These are phyloP conservation scores for Sarotherodon lohbergeri DNA, from an alignment of 2,113 vertebrate species.

Conservation along the genomic window DNA sequence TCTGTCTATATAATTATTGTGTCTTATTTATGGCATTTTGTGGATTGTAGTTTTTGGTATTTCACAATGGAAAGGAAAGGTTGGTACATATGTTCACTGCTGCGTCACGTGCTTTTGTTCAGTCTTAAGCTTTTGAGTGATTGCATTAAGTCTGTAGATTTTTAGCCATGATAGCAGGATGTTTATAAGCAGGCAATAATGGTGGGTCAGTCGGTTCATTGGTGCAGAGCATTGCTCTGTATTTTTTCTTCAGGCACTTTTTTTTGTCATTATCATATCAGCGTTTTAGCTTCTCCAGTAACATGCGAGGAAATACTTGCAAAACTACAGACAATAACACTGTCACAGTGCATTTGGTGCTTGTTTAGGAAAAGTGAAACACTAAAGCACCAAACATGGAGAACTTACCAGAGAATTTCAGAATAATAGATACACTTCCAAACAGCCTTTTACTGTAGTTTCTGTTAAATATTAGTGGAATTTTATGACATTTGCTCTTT, in stretches of 20 bases:
- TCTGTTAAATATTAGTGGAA: neutral
- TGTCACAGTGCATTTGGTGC: neutral
- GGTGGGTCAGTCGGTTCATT: neutral
- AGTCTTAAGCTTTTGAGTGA: neutral
- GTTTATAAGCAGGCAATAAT: neutral
- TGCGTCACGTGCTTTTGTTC: neutral
- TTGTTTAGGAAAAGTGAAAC: neutral
- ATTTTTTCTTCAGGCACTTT: neutral
- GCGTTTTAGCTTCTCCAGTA: neutral
- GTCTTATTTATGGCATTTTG: constrained; percentile 30
- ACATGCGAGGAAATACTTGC: neutral
- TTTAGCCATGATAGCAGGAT: neutral
- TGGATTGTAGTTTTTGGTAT: constrained; percentile 13
- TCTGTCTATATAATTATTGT: constrained; percentile 28
- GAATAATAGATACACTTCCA: neutral
- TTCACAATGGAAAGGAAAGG: constrained; percentile 38
- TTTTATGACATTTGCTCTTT: neutral
- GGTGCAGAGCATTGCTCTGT: neutral
- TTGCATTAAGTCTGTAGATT: neutral
- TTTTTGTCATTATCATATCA: neutral
- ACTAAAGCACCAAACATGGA: neutral
- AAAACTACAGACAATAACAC: neutral
- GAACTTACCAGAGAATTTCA: neutral
- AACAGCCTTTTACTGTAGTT: neutral
- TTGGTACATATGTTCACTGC: constrained; percentile 1